A percentile compares a stretch with the other conserved stretches of the same genome.
These are phyloP conservation scores for Meriones unguiculatus DNA, from an alignment of 2,113 vertebrate genomes.

Conservation along the genomic window DNA sequence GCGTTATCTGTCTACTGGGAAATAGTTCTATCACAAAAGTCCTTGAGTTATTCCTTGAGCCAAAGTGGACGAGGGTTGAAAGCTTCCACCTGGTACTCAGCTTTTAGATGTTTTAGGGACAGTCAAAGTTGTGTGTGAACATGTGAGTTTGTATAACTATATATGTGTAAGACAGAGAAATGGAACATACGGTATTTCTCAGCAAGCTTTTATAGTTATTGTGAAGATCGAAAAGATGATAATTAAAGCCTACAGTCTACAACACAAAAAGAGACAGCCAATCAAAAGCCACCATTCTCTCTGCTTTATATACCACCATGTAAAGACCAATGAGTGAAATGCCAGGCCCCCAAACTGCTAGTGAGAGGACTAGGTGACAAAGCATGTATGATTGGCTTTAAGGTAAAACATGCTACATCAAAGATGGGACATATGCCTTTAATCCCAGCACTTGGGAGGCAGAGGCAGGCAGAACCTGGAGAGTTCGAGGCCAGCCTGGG, in stretches of 20 bases:
- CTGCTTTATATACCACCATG: not conserved
- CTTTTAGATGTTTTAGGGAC: conserved; percentile 34
- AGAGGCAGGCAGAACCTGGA: too few species aligned
- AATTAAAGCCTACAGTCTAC: not conserved
- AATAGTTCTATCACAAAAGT: not conserved
- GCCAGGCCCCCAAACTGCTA: not conserved
- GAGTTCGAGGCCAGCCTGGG: too few species aligned
- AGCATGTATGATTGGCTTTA: accelerated
- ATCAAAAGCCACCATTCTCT: not conserved
- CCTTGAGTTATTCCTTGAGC: not conserved
- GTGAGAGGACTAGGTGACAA: not conserved
- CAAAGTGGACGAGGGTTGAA: not conserved
- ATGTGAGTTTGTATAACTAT: not conserved
- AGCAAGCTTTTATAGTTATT: not conserved
- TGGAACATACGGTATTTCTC: not conserved
- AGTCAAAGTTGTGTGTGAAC: not conserved
- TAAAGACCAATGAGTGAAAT: not conserved
- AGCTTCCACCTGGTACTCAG: not conserved
- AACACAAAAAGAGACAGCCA: not conserved
- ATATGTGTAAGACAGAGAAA: not conserved
- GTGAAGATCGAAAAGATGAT: not conserved
- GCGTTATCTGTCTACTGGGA: not conserved
- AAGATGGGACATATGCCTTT: not conserved
- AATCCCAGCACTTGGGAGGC: too few species aligned
- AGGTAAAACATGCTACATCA: not conserved